Percentiles rank a stretch among this genome's conserved stretches.
phyloP scores from a whole-genome alignment of 2,113 vertebrate species.

The Python bivittatus region DNA sequence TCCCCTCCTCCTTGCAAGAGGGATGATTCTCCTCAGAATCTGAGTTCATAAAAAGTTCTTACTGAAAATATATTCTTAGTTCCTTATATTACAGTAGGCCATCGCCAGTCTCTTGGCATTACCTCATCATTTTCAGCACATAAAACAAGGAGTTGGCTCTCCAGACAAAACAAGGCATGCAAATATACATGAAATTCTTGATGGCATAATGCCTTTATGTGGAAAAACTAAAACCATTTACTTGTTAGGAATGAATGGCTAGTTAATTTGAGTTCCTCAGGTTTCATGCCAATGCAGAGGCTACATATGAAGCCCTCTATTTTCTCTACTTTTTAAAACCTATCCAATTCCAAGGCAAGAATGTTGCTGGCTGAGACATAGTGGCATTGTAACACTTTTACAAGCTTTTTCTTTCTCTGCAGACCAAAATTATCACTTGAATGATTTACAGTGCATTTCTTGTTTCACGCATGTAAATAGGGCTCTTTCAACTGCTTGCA shows the following conservation, averaged over 20 bases:
- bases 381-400: not conserved
- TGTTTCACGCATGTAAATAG: conserved; percentile 24
- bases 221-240: not conserved
- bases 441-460: conserved; percentile 30
- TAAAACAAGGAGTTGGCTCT: conserved; percentile 6
- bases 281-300: conserved; percentile 6
- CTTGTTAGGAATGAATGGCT: not conserved
- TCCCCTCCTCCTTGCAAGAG: not conserved
- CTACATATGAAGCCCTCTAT: not conserved
- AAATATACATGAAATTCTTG: not conserved
- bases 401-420: not conserved
- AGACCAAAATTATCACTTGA: conserved; percentile 6
- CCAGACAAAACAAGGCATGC: conserved; percentile 13
- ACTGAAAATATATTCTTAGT: conserved; percentile 17
- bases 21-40: not conserved
- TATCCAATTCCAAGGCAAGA: not conserved
- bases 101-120: not conserved
- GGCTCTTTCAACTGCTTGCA: conserved; percentile 19
- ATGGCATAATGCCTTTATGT: not conserved
- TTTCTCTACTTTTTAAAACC: not conserved
- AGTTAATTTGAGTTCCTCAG: not conserved
- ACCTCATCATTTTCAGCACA: conserved; percentile 8
- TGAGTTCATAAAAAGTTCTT: not conserved
- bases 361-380: conserved; percentile 5
- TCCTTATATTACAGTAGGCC: conserved; percentile 27